Evolutionary conservation across 2,888 invertebrate genomes (phyloP).

Genomic region (Cheilosia vernalis): DNA sequence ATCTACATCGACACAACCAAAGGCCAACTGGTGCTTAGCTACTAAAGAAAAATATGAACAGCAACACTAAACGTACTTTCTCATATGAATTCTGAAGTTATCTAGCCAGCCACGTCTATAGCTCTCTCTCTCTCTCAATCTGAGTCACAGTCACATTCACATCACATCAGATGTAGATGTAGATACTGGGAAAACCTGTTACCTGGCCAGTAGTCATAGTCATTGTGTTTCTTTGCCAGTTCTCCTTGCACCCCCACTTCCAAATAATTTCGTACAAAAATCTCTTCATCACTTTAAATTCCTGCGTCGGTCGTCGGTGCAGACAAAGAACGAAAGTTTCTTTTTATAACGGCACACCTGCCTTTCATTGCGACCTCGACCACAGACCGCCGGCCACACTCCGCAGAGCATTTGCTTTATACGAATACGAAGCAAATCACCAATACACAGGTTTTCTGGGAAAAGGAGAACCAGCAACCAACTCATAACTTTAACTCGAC

Average conservation of each 20-base stretch:
- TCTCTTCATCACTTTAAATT: constrained; percentile 16
- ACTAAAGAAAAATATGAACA: neutral
- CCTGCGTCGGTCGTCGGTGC: neutral
- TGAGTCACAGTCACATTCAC: constrained; percentile 28
- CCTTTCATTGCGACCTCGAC: constrained; percentile 25
- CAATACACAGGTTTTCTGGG: neutral
- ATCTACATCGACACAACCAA: neutral
- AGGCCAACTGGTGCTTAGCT: constrained; percentile 16
- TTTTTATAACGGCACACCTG: constrained; percentile 63
- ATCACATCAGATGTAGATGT: neutral
- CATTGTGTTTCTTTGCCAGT: constrained; percentile 7
- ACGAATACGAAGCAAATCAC: constrained; percentile 33
- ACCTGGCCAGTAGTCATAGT: constrained; percentile 14
- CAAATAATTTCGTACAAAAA: neutral
- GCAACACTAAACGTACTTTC: constrained; percentile 22
- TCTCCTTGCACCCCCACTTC: neutral
- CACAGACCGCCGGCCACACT: neutral
- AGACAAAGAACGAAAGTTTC: constrained; percentile 59
- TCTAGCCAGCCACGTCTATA: neutral
- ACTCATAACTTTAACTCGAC: neutral
- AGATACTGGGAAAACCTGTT: constrained; percentile 66
- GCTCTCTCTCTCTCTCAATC: neutral
- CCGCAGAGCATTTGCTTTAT: constrained; percentile 38
- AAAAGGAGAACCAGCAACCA: neutral
- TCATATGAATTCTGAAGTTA: neutral